These are phyloP conservation scores for Caenorhabditis zanzibari DNA, from an alignment of 2,888 invertebrate species.

Conservation along the genomic window DNA sequence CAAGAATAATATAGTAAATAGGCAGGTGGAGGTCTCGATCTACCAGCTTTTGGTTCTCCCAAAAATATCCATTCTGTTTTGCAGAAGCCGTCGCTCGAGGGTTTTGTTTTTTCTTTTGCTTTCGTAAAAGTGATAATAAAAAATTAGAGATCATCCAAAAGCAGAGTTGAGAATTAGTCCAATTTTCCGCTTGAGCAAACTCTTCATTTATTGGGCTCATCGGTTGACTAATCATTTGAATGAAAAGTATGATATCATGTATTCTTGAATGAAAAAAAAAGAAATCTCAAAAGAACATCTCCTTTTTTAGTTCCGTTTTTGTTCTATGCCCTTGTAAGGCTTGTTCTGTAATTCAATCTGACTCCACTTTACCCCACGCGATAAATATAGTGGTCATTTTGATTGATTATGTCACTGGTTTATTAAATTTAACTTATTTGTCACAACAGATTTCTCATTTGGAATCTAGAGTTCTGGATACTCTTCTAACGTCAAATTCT, in stretches of 20 bases:
- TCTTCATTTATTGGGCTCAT: neutral
- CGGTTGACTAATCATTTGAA: constrained; percentile 6
- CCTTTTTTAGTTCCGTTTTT: neutral
- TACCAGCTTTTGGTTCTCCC: neutral
- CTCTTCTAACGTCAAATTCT: neutral
- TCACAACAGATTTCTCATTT: constrained; percentile 24
- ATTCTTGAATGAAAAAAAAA: neutral
- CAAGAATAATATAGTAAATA: constrained; percentile 17
- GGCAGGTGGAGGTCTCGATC: neutral
- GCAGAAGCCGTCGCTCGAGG: neutral
- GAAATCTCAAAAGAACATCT: neutral
- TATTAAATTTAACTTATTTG: constrained; percentile 8
- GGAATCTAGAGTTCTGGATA: constrained; percentile 15
- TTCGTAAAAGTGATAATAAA: no score
- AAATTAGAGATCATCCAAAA: no score
- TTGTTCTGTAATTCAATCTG: neutral
- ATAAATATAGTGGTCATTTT: constrained; percentile 12
- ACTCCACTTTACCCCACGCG: neutral
- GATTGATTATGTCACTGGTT: constrained; percentile 32
- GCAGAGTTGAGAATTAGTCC: neutral
- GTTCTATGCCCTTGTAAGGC: neutral
- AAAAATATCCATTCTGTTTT: neutral
- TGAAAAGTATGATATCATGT: constrained; percentile 1
- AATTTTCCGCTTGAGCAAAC: neutral
- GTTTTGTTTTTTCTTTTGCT: neutral